These are phyloP conservation scores for Strigamia maritima DNA, from an alignment of 2,888 invertebrate genomes.

Conservation along the genomic window DNA sequence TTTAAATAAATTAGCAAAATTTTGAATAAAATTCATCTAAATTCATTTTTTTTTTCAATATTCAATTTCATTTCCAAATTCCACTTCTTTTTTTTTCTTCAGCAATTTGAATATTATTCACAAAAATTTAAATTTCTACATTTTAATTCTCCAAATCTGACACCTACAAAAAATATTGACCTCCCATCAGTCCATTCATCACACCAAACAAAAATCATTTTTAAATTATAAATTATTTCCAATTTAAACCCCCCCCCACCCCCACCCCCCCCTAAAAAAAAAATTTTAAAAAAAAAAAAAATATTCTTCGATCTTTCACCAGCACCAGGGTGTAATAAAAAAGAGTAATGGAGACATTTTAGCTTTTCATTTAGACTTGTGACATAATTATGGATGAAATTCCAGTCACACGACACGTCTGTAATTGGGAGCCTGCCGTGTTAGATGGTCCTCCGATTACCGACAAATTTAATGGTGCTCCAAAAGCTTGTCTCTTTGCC, in stretches of 20 bases:
- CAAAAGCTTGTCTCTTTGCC: slow-evolving; percentile 14
- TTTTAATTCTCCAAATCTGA: no score
- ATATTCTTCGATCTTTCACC: background rate
- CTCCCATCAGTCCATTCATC: background rate
- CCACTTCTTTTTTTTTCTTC: no score
- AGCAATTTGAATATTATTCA: no score
- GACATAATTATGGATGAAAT: slow-evolving; percentile 36
- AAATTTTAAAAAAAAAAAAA: background rate
- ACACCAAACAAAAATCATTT: background rate
- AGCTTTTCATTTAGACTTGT: slow-evolving; percentile 19
- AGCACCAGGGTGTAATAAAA: background rate
- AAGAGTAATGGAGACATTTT: slow-evolving; percentile 7
- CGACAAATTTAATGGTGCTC: slow-evolving; percentile 23
- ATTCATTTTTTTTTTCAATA: no score
- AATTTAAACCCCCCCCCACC: background rate
- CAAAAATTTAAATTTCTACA: no score
- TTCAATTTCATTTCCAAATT: no score
- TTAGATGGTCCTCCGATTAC: slow-evolving; percentile 23
- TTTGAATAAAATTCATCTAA: no score
- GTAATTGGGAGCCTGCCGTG: slow-evolving; percentile 23
- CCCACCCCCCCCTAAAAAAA: background rate
- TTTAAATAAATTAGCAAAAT: no score
- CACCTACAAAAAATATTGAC: no score
- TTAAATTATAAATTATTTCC: background rate
- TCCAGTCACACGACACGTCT: slow-evolving; percentile 28